phyloP scores from a whole-genome alignment of 2,888 invertebrate genomes.

The Pyrocoelia pectoralis region DNA sequence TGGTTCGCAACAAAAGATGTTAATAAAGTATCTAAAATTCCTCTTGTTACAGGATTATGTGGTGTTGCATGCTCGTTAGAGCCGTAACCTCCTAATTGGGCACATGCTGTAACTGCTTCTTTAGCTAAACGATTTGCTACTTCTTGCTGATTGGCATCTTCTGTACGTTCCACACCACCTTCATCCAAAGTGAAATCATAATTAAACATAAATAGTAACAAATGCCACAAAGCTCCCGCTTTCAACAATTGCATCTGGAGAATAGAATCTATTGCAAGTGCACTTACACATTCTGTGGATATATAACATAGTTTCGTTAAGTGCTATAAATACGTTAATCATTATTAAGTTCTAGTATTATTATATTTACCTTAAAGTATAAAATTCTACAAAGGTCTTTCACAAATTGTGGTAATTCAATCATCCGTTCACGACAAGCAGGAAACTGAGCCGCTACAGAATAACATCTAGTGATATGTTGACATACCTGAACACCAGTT shows the following conservation, averaged over 20 bases:
- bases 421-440: slow-evolving; percentile 86
- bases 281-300: slow-evolving; percentile 90
- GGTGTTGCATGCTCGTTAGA: slow-evolving; percentile 62
- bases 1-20: slow-evolving; percentile 88
- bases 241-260: slow-evolving; percentile 86
- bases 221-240: slow-evolving; percentile 90
- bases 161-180: slow-evolving; percentile 88
- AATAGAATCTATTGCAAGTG: slow-evolving; percentile 84
- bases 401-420: slow-evolving; percentile 86
- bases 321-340: slow-evolving; percentile 65
- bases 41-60: slow-evolving; percentile 64
- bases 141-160: slow-evolving; percentile 89
- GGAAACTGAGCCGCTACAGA: slow-evolving; percentile 96
- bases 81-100: slow-evolving; percentile 78
- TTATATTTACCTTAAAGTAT: slow-evolving; percentile 75
- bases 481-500: slow-evolving; percentile 89
- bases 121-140: slow-evolving; percentile 92
- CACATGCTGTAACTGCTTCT: slow-evolving; percentile 84
- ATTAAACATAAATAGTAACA: slow-evolving; percentile 87
- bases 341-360: slow-evolving; percentile 13
- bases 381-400: slow-evolving; percentile 86
- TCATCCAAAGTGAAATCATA: slow-evolving; percentile 98
- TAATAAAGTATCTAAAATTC: slow-evolving; percentile 73
- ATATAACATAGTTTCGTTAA: slow-evolving; percentile 83
- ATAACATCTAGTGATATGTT: slow-evolving; percentile 89